Conservation (phyloP, 30 jellyfish, hydroid and myxozoan species). For the Aurelia sp. region DNA sequence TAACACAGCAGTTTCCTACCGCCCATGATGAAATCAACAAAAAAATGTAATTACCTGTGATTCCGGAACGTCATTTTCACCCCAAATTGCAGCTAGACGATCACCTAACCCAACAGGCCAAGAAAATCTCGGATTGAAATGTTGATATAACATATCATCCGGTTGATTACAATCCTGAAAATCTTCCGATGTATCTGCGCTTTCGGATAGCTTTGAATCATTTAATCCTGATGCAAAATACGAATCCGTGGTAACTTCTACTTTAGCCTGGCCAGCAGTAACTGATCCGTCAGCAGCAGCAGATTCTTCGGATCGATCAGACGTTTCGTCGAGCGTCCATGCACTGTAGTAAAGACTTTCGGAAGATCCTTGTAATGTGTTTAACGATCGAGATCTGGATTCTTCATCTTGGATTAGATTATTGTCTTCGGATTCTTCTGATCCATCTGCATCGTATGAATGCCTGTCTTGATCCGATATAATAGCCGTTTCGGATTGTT, state of each 20-base stretch:
- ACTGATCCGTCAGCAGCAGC: no score
- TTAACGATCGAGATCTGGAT: background rate
- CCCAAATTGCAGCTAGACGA: slow-evolving; percentile 73
- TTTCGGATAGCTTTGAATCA: slow-evolving; percentile 21
- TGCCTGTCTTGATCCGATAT: slow-evolving; percentile 33
- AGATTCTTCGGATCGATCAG: slow-evolving; percentile 2
- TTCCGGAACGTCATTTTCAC: slow-evolving; percentile 37
- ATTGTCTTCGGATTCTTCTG: slow-evolving; percentile 53
- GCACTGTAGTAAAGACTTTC: slow-evolving; percentile 85
- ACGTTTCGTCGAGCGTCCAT: slow-evolving; percentile 56
- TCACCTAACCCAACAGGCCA: slow-evolving; percentile 81
- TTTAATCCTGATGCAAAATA: slow-evolving; percentile 31
- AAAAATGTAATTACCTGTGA: slow-evolving; percentile 23
- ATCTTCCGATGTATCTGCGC: slow-evolving; percentile 23
- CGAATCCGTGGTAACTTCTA: slow-evolving; percentile 42
- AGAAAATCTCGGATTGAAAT: slow-evolving; percentile 65
- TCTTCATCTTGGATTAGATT: background rate
- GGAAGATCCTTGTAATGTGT: slow-evolving; percentile 52
- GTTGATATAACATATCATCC: slow-evolving; percentile 63
- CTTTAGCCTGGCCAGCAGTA: no score
- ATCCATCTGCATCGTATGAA: slow-evolving; percentile 62
- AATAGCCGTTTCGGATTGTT: no score
- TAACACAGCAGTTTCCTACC: no score
- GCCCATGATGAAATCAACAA: no score
- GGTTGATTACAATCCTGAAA: slow-evolving; percentile 52